Evolutionary conservation across 2,888 invertebrate species (phyloP).

Genomic region (Congeria kusceri): DNA sequence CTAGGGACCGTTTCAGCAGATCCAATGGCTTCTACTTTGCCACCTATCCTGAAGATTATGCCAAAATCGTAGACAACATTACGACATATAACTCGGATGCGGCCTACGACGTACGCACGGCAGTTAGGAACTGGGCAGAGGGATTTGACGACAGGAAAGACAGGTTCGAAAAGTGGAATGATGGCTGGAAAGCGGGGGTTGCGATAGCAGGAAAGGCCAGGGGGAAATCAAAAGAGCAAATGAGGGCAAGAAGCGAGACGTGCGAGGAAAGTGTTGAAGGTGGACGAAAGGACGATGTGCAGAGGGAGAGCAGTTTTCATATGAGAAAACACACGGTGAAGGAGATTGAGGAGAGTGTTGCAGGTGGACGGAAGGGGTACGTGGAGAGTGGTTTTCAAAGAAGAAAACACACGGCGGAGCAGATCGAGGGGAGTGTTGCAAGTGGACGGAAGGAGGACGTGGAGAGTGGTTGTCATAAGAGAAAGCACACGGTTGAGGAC

Average conservation of each 20-base stretch:
- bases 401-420: too few relatives aligned
- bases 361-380: not conserved
- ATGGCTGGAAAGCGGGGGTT: slow-evolving; percentile 25
- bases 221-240: not conserved
- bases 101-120: slow-evolving; percentile 22
- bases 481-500: not conserved
- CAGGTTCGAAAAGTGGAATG: slow-evolving; percentile 18
- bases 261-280: not conserved
- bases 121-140: slow-evolving; percentile 28
- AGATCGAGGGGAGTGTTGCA: too few relatives aligned
- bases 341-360: too few relatives aligned
- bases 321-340: too few relatives aligned
- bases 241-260: not conserved
- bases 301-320: not conserved
- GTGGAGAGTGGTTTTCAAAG: not conserved
- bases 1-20: slow-evolving; percentile 12
- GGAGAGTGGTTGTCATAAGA: not conserved
- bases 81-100: slow-evolving; percentile 7
- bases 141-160: slow-evolving; percentile 21
- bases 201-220: slow-evolving; percentile 4
- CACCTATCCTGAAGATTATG: slow-evolving; percentile 26
- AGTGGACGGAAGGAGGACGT: too few relatives aligned
- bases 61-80: slow-evolving; percentile 6
- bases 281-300: not conserved
- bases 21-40: slow-evolving; percentile 33